A percentile compares a stretch with the other conserved stretches of the same genome.
phyloP scores from a whole-genome alignment of 2,797 vertebrate genomes.

The Petrocephalus schoutedeni region DNA sequence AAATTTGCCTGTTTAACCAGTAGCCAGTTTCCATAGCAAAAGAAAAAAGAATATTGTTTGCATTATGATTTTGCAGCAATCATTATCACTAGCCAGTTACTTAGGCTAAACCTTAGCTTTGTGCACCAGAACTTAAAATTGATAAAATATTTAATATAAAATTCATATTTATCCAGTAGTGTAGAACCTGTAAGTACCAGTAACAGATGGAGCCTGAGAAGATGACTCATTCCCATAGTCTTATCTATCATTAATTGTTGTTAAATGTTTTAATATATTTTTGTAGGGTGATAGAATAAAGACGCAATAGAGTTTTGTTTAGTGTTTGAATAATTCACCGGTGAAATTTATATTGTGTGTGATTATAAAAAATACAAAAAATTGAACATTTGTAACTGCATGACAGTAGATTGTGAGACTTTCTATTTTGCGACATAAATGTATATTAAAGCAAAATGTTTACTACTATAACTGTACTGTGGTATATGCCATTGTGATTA shows the following conservation, averaged over 20 bases:
- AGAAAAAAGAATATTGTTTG: not conserved
- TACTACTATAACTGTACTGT: not conserved
- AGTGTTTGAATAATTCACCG: not conserved
- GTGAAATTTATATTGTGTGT: not conserved
- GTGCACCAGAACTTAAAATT: not conserved
- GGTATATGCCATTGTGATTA: not conserved
- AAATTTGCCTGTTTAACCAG: not conserved
- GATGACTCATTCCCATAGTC: not conserved
- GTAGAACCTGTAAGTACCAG: not conserved
- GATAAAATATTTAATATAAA: not conserved
- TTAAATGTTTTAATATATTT: not conserved
- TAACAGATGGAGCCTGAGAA: not conserved
- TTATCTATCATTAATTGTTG: not conserved
- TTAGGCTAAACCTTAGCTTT: not conserved
- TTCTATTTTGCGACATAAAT: conserved; percentile 13
- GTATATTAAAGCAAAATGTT: not conserved
- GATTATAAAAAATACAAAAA: not conserved
- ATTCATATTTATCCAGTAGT: not conserved
- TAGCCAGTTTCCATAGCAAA: not conserved
- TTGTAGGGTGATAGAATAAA: conserved; percentile 3
- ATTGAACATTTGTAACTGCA: not conserved
- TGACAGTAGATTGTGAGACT: not conserved
- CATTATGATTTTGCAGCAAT: not conserved
- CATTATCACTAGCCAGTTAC: not conserved
- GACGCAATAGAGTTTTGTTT: not conserved